These are phyloP conservation scores for Alca torda DNA, from an alignment of 2,797 vertebrate genomes.

Conservation along the genomic window DNA sequence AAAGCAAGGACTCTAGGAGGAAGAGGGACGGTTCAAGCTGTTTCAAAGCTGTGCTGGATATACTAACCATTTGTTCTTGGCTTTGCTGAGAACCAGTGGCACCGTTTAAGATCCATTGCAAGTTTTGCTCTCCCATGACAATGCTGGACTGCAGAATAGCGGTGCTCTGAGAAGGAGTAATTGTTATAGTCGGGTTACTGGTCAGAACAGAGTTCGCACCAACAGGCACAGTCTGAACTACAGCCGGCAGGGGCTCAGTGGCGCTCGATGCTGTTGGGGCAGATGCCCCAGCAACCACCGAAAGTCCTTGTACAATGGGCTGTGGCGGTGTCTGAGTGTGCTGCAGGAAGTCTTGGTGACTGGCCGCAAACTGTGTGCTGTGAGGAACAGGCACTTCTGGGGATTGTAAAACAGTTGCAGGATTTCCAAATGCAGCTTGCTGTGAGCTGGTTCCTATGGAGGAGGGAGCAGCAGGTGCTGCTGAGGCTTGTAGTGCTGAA, in stretches of 20 bases:
- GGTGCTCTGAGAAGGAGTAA: conserved; percentile 85
- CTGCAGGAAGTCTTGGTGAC: conserved; percentile 85
- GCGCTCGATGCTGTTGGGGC: conserved; percentile 65
- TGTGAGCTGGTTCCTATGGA: conserved; percentile 75
- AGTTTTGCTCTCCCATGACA: conserved; percentile 95
- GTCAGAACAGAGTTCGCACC: conserved; percentile 81
- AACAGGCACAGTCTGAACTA: conserved; percentile 86
- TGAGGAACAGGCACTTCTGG: conserved; percentile 82
- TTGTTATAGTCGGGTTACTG: conserved; percentile 85
- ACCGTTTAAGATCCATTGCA: conserved; percentile 97
- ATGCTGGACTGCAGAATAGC: conserved; percentile 89
- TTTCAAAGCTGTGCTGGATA: neutral
- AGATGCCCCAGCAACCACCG: conserved; percentile 75
- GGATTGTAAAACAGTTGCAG: conserved; percentile 79
- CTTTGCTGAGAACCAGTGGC: conserved; percentile 87
- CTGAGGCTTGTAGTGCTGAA: conserved; percentile 75
- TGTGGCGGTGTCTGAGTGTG: conserved; percentile 72
- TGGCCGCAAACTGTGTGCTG: conserved; percentile 83
- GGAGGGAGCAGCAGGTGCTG: conserved; percentile 65
- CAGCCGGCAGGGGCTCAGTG: conserved; percentile 76
- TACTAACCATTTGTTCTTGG: conserved; percentile 90
- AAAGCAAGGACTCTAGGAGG: neutral
- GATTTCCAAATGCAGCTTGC: conserved; percentile 74
- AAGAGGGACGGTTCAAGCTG: neutral
- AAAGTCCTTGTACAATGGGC: conserved; percentile 74